These are phyloP conservation scores for Aplidium turbinatum DNA, from an alignment of 23 tunicate genomes.

Conservation along the genomic window DNA sequence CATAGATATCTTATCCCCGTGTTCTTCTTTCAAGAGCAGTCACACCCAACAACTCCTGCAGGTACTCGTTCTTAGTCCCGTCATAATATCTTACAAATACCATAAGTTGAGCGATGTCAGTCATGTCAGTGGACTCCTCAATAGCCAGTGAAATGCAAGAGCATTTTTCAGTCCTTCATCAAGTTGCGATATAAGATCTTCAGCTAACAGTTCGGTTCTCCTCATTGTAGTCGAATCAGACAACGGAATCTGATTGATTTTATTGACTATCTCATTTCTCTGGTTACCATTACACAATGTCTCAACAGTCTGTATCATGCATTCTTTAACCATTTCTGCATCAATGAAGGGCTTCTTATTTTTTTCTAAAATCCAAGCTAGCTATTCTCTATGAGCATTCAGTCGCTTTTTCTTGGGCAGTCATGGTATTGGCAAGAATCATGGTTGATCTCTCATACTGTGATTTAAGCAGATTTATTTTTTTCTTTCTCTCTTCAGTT, in stretches of 20 bases:
- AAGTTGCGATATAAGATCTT: conserved; percentile 20
- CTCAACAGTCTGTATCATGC: conserved; percentile 16
- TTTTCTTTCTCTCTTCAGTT: conserved; percentile 3
- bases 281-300: conserved; percentile 21
- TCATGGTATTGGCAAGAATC: conserved; percentile 22
- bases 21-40: conserved; percentile 30
- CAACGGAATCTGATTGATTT: conserved; percentile 6
- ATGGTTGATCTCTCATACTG: conserved; percentile 18
- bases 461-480: conserved; percentile 11
- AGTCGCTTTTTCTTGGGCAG: conserved; percentile 9
- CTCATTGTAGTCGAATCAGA: conserved; percentile 16
- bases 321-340: conserved; percentile 31
- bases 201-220: conserved; percentile 20
- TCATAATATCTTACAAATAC: conserved; percentile 18
- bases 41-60: conserved; percentile 36
- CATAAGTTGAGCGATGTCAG: conserved; percentile 20
- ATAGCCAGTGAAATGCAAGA: conserved; percentile 13
- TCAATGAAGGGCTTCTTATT: conserved; percentile 9
- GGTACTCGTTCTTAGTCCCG: background rate
- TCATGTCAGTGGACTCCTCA: conserved; percentile 25
- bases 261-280: conserved; percentile 16
- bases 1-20: conserved; percentile 35
- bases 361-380: conserved; percentile 13
- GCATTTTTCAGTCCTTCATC: conserved; percentile 25
- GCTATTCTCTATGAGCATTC: conserved; percentile 26